Conservation (phyloP, 2,888 invertebrate genomes). For the Melinaea menophilus region DNA sequence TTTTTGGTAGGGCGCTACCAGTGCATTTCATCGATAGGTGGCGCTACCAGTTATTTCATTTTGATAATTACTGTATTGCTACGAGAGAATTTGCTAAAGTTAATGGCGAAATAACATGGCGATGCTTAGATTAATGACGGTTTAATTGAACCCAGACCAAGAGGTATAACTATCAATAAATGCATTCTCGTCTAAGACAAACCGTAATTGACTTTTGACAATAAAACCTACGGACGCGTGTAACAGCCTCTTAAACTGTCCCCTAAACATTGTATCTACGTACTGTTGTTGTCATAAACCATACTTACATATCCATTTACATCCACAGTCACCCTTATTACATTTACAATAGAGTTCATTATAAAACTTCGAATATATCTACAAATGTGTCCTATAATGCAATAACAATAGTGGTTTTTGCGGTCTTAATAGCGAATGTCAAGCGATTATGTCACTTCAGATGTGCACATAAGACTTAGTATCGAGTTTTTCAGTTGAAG, state of each 20-base stretch:
- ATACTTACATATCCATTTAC: constrained; percentile 22
- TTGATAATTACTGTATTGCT: too few relatives aligned
- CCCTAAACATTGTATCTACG: constrained; percentile 29
- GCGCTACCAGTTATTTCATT: too few relatives aligned
- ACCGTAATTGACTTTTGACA: constrained; percentile 34
- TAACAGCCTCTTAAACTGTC: constrained; percentile 30
- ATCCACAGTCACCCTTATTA: constrained; percentile 10
- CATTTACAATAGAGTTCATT: constrained; percentile 1
- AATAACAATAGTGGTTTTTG: constrained; percentile 17
- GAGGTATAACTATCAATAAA: neutral
- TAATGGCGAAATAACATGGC: too few relatives aligned
- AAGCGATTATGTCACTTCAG: constrained; percentile 7
- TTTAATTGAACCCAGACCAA: neutral
- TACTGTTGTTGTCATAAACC: constrained; percentile 30
- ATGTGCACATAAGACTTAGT: neutral
- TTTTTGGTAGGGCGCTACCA: too few relatives aligned
- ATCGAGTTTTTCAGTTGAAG: neutral
- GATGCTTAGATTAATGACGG: too few relatives aligned
- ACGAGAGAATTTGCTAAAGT: too few relatives aligned
- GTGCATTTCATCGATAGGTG: too few relatives aligned
- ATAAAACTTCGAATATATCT: neutral
- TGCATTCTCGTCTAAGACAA: constrained; percentile 10
- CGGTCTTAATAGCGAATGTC: neutral
- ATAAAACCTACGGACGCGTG: constrained; percentile 35
- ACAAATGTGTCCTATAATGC: constrained; percentile 11